phyloP scores from a whole-genome alignment of 2,888 invertebrate genomes.

The Nineta flava region DNA sequence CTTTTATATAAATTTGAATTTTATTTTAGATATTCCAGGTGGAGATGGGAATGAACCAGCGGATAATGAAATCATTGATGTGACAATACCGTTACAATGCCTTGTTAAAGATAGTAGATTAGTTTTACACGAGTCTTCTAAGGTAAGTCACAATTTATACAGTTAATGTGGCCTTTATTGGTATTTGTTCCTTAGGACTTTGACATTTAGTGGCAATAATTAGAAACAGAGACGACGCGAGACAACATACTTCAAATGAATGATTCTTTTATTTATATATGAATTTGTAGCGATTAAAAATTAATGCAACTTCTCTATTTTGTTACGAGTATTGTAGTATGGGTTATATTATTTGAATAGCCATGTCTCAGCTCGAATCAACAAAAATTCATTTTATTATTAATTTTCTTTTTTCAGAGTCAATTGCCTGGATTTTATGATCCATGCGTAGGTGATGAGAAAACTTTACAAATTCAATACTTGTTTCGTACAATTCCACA shows the following conservation, averaged over 20 bases:
- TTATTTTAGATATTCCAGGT: conserved; percentile 10
- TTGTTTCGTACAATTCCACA: conserved; percentile 66
- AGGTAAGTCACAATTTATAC: conserved; percentile 39
- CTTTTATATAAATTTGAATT: not conserved
- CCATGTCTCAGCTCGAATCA: too few species aligned
- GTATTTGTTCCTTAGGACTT: not conserved
- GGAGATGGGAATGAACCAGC: conserved; percentile 25
- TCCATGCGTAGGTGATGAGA: conserved; percentile 84
- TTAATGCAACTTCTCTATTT: too few species aligned
- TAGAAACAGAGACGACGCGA: too few species aligned
- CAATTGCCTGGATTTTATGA: conserved; percentile 95
- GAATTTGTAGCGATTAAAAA: too few species aligned
- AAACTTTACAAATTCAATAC: conserved; percentile 74
- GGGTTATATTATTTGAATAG: too few species aligned
- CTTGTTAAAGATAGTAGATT: conserved; percentile 84
- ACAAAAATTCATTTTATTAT: too few species aligned
- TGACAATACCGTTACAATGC: conserved; percentile 89
- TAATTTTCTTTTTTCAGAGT: conserved; percentile 44
- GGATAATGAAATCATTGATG: conserved; percentile 58
- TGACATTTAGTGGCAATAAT: too few species aligned
- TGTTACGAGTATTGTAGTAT: too few species aligned
- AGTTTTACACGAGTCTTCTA: conserved; percentile 66
- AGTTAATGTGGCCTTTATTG: not conserved
- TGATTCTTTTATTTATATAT: too few species aligned
- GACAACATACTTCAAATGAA: too few species aligned